Evolutionary conservation across 2,797 vertebrate genomes (phyloP).

Genomic region (Falco columbarius): DNA sequence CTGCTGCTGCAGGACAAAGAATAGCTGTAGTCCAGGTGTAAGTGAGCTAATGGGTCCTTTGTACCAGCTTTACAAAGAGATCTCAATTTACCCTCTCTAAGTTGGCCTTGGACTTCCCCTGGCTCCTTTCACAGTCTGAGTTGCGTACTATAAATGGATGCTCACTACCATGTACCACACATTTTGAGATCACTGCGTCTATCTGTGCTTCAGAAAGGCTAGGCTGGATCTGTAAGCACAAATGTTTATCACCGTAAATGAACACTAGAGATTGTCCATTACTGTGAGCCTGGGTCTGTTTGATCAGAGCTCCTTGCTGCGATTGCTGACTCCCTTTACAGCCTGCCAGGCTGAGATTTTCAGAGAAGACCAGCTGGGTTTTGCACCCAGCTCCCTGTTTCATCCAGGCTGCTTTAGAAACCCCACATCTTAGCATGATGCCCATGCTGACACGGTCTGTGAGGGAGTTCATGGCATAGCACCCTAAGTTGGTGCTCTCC

Average conservation of each 20-base stretch:
- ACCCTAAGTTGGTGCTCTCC: neutral
- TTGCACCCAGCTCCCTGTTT: neutral
- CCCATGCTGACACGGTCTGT: fast-evolving
- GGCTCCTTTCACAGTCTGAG: neutral
- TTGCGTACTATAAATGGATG: neutral
- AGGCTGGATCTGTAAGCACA: neutral
- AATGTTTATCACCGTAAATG: neutral
- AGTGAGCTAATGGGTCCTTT: neutral
- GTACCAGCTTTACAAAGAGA: neutral
- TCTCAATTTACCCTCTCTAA: neutral
- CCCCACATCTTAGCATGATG: fast-evolving
- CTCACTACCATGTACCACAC: neutral
- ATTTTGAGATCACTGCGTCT: neutral
- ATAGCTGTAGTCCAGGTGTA: neutral
- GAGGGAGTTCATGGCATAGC: fast-evolving
- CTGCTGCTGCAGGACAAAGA: neutral
- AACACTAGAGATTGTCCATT: neutral
- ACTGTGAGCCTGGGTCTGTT: neutral
- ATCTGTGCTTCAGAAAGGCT: neutral
- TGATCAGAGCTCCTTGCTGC: neutral
- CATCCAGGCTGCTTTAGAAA: neutral
- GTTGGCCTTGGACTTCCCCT: neutral
- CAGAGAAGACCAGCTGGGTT: fast-evolving
- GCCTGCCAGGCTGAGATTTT: neutral
- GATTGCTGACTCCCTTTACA: neutral